Evolutionary conservation across 2,113 vertebrate species (phyloP).

Genomic region (Strix uralensis): DNA sequence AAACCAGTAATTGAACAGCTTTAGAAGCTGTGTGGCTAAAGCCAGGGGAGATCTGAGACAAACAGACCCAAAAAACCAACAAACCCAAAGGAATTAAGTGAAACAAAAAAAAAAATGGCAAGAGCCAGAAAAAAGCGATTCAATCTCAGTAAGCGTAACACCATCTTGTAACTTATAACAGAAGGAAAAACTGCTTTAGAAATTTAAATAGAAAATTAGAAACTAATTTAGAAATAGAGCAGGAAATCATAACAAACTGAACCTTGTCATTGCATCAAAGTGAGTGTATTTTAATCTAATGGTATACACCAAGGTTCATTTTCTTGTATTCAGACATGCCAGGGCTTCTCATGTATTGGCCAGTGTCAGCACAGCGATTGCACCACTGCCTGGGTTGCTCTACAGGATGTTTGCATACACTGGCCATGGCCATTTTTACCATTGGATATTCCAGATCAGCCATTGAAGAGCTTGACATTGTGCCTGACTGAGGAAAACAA

Average conservation of each 20-base stretch:
- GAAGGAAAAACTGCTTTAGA: background rate
- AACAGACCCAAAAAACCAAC: background rate
- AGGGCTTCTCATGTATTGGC: background rate
- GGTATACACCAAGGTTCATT: background rate
- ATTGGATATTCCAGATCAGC: background rate
- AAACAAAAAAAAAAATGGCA: background rate
- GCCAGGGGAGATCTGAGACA: background rate
- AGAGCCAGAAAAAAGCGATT: background rate
- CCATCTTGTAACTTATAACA: background rate
- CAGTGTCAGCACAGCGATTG: fast-evolving
- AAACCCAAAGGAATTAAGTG: background rate
- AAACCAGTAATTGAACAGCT: background rate
- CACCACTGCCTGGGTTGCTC: background rate
- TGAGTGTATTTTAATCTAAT: background rate
- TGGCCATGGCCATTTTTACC: background rate
- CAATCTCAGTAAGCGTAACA: background rate
- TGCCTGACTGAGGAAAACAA: background rate
- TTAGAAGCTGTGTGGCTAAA: background rate
- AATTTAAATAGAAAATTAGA: background rate
- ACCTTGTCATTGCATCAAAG: background rate
- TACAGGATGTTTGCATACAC: background rate
- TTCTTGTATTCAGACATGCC: background rate
- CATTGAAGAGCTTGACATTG: background rate
- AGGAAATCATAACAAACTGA: background rate
- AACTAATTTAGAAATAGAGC: background rate